These are phyloP conservation scores for Disparrhopalites patrizii DNA, from an alignment of 2,888 invertebrate species.

Conservation along the genomic window DNA sequence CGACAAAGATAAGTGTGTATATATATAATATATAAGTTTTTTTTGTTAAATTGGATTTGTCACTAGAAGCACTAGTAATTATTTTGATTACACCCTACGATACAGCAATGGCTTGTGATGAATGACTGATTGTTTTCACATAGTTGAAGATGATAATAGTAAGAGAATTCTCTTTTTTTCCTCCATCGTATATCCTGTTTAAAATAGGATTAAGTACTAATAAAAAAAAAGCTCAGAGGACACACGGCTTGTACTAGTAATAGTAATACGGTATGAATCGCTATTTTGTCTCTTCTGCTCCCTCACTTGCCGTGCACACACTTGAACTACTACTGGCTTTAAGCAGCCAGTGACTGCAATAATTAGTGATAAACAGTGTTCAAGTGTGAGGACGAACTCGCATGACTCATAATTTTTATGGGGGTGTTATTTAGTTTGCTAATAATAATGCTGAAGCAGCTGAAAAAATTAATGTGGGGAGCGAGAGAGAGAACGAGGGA, in stretches of 20 bases:
- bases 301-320: not conserved
- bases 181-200: not conserved
- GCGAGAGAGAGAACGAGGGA: not conserved
- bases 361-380: not conserved
- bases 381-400: not conserved
- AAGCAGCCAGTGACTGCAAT: not conserved
- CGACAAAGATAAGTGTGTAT: too few species aligned
- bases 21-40: too few species aligned
- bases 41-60: too few species aligned
- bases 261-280: not conserved
- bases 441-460: not conserved
- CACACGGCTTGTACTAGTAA: not conserved
- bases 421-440: not conserved
- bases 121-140: slow-evolving; percentile 8
- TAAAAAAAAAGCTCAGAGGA: not conserved
- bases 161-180: not conserved
- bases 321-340: not conserved
- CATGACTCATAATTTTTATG: slow-evolving; percentile 1
- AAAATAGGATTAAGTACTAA: not conserved
- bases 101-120: slow-evolving; percentile 1
- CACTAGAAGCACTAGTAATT: too few species aligned
- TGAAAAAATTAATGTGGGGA: slow-evolving; percentile 3
- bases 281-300: not conserved
- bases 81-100: too few species aligned
- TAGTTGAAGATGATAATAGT: not conserved